Conservation (phyloP, 2,888 invertebrate species). For the Erebia palarica region DNA sequence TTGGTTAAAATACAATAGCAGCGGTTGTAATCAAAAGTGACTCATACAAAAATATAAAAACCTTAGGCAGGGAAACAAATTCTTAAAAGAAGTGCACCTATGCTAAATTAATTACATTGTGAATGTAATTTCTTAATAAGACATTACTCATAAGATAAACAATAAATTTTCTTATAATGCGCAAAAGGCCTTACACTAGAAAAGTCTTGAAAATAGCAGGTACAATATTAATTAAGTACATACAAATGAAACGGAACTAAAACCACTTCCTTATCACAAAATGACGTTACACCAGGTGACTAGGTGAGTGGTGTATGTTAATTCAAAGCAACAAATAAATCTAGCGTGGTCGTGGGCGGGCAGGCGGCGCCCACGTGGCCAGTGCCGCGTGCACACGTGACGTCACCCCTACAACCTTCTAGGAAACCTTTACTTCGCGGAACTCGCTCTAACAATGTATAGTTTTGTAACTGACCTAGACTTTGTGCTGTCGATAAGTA, state of each 20-base stretch:
- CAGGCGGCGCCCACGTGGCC: slow-evolving; percentile 72
- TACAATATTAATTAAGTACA: background rate
- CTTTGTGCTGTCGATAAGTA: slow-evolving; percentile 19
- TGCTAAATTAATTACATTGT: too few species aligned
- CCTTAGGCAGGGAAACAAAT: too few species aligned
- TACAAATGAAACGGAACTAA: slow-evolving; percentile 31
- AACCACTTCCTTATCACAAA: slow-evolving; percentile 26
- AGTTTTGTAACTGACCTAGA: slow-evolving; percentile 40
- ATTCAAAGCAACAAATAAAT: slow-evolving; percentile 51
- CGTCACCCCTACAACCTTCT: slow-evolving; percentile 70
- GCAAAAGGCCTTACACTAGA: background rate
- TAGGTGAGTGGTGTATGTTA: slow-evolving; percentile 38
- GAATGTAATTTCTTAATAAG: too few species aligned
- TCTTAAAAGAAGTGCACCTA: background rate
- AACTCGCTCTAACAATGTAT: slow-evolving; percentile 37
- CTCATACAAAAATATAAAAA: background rate
- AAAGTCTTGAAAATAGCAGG: background rate
- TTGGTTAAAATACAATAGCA: slow-evolving; percentile 1
- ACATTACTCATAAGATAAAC: too few species aligned
- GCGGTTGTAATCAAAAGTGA: background rate
- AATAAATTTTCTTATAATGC: background rate
- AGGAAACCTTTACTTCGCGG: slow-evolving; percentile 55
- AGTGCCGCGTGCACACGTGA: slow-evolving; percentile 77
- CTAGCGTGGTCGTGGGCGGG: slow-evolving; percentile 58
- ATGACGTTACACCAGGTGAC: slow-evolving; percentile 30